phyloP scores from a whole-genome alignment of 2,888 invertebrate genomes.

The Synergus gifuensis region DNA sequence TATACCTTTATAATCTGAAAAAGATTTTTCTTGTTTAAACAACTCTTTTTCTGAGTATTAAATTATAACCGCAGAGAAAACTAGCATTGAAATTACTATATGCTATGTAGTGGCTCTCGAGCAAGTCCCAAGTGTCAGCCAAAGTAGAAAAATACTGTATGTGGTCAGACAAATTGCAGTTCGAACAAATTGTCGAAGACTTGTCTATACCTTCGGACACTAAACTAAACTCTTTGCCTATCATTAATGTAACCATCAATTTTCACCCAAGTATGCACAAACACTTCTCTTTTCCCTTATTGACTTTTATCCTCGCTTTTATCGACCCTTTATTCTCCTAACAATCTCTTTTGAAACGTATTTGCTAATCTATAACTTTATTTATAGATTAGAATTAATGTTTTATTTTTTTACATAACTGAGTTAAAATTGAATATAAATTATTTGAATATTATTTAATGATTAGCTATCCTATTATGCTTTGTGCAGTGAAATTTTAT shows the following conservation, averaged over 20 bases:
- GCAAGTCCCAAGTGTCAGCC: background rate
- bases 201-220: background rate
- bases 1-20: background rate
- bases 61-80: background rate
- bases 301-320: background rate
- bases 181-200: conserved; percentile 23
- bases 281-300: background rate
- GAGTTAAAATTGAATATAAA: background rate
- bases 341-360: background rate
- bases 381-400: background rate
- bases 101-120: background rate
- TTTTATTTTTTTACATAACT: background rate
- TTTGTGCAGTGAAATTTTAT: background rate
- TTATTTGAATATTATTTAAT: too few species aligned
- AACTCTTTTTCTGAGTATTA: background rate
- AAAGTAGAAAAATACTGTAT: conserved; percentile 32
- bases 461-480: background rate
- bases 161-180: conserved; percentile 34
- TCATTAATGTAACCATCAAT: conserved; percentile 11
- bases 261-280: conserved; percentile 12
- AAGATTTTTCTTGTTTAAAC: too few species aligned
- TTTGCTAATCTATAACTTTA: background rate
- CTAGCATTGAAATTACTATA: background rate
- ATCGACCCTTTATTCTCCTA: background rate
- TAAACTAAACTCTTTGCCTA: conserved; percentile 6